Conservation (phyloP, 2,888 invertebrate species). For the Drosophila algonquin region DNA sequence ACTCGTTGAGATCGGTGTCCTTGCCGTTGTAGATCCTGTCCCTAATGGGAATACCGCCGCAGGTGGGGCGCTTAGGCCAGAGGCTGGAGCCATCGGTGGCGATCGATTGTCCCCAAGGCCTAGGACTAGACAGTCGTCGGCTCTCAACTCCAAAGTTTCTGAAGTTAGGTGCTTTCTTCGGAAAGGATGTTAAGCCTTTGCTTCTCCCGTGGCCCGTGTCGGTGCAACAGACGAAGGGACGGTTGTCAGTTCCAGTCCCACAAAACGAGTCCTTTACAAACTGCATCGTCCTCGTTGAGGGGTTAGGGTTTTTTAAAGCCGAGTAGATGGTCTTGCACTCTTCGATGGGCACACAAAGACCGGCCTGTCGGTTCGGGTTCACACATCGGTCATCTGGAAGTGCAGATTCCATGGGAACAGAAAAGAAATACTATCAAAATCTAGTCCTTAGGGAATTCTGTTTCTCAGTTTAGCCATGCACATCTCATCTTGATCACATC, state of each 20-base stretch:
- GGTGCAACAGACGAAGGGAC: slow-evolving; percentile 81
- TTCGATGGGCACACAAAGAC: slow-evolving; percentile 78
- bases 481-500: slow-evolving; percentile 6
- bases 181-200: slow-evolving; percentile 36
- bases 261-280: slow-evolving; percentile 80
- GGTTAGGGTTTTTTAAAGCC: slow-evolving; percentile 59
- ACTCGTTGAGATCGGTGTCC: slow-evolving; percentile 86
- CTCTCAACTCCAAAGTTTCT: slow-evolving; percentile 48
- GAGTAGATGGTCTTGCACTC: slow-evolving; percentile 78
- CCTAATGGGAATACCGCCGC: slow-evolving; percentile 81
- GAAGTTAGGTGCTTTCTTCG: slow-evolving; percentile 22
- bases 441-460: background rate
- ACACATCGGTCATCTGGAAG: slow-evolving; percentile 85
- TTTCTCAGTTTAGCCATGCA: background rate
- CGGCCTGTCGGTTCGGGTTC: slow-evolving; percentile 80
- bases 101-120: background rate
- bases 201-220: slow-evolving; percentile 75
- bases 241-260: slow-evolving; percentile 62
- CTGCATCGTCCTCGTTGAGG: slow-evolving; percentile 61
- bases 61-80: slow-evolving; percentile 77
- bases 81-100: slow-evolving; percentile 43
- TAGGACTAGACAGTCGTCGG: background rate
- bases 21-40: slow-evolving; percentile 87
- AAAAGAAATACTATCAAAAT: background rate
- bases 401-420: background rate